A percentile compares a stretch with the other conserved stretches of the same genome.
Conservation (phyloP, 2,113 vertebrate species). For the Prunella fulvescens region DNA sequence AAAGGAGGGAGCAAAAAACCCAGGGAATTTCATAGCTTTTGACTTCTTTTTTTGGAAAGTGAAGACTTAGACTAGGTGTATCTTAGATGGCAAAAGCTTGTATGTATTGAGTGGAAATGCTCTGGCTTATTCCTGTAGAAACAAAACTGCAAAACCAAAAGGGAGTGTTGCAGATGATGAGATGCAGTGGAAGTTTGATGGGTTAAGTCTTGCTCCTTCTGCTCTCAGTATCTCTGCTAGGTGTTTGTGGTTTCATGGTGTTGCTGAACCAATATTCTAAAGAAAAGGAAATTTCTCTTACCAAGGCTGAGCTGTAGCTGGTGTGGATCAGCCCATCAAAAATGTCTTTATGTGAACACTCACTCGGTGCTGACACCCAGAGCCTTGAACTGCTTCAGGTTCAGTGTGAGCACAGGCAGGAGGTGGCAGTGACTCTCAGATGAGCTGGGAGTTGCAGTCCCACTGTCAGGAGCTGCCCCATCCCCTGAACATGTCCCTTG, state of each 20-base stretch:
- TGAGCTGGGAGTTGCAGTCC: not conserved
- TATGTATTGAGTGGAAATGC: not conserved
- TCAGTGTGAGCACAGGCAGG: not conserved
- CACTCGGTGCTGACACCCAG: not conserved
- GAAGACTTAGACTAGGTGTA: not conserved
- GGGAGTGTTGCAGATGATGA: not conserved
- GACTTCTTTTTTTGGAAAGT: not conserved
- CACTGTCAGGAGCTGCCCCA: not conserved
- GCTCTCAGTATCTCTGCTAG: not conserved
- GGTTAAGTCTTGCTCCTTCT: not conserved
- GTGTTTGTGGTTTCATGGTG: not conserved
- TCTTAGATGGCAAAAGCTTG: not conserved
- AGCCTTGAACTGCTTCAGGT: not conserved
- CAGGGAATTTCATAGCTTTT: not conserved
- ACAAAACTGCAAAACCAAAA: not conserved
- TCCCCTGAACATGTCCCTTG: rapidly evolving
- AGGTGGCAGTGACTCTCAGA: not conserved
- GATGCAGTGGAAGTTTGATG: not conserved
- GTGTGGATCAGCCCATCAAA: not conserved
- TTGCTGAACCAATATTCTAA: not conserved
- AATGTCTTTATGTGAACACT: rapidly evolving
- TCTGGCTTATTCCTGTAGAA: not conserved
- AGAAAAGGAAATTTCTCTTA: not conserved
- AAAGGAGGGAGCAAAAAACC: not conserved
- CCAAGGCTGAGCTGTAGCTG: not conserved